Percentiles rank a stretch among this genome's conserved stretches.
These are phyloP conservation scores for Spilosoma lubricipeda DNA, from an alignment of 2,888 invertebrate species.

Conservation along the genomic window DNA sequence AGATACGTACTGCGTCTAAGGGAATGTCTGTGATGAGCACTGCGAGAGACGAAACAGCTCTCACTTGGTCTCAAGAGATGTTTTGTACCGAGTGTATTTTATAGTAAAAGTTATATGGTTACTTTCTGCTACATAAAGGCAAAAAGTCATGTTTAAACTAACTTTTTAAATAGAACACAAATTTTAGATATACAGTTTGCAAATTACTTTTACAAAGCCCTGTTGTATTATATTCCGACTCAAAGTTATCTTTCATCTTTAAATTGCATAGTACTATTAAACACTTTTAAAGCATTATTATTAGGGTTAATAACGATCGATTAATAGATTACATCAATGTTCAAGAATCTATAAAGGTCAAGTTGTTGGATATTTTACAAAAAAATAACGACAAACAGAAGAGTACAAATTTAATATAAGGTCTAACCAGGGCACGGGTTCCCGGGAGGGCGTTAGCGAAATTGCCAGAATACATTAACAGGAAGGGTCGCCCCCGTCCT, in stretches of 20 bases:
- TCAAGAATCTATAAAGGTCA: slow-evolving; percentile 40
- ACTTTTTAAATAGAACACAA: not conserved
- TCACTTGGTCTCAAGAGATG: slow-evolving; percentile 37
- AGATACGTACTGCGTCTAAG: slow-evolving; percentile 27
- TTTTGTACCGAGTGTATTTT: slow-evolving; percentile 30
- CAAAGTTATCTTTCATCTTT: not conserved
- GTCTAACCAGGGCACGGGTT: slow-evolving; percentile 63
- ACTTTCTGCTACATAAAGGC: slow-evolving; percentile 7
- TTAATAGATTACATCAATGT: slow-evolving; percentile 38
- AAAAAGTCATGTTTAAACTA: not conserved
- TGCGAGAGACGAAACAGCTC: slow-evolving; percentile 39
- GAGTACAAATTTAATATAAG: slow-evolving; percentile 78
- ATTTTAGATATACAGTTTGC: not conserved
- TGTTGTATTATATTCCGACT: not conserved
- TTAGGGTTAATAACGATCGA: slow-evolving; percentile 20
- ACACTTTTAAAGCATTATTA: not conserved
- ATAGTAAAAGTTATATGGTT: slow-evolving; percentile 27
- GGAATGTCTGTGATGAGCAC: slow-evolving; percentile 34
- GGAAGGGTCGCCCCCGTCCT: slow-evolving; percentile 70
- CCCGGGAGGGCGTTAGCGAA: slow-evolving; percentile 68
- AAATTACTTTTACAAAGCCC: not conserved
- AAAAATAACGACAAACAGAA: slow-evolving; percentile 72
- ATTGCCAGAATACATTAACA: slow-evolving; percentile 82
- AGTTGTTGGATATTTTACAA: slow-evolving; percentile 59
- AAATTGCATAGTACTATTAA: not conserved